phyloP scores from a whole-genome alignment of 2,888 invertebrate genomes.

The Smittia aterrima region DNA sequence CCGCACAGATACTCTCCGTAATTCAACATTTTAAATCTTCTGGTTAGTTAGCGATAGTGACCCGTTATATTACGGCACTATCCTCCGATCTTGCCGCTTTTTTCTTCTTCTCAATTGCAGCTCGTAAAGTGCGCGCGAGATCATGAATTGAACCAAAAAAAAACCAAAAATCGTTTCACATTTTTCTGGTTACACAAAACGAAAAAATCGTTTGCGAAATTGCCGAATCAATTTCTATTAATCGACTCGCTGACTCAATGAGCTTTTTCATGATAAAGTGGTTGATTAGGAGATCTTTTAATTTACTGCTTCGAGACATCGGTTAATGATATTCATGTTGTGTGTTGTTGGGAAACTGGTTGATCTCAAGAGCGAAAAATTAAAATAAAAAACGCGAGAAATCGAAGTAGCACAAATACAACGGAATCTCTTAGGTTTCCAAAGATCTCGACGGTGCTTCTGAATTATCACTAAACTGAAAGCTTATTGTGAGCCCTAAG shows the following conservation, averaged over 20 bases:
- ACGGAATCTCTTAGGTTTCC: slow-evolving; percentile 13
- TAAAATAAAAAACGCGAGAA: not conserved
- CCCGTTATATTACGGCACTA: slow-evolving; percentile 39
- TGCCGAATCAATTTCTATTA: not conserved
- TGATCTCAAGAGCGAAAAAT: not conserved
- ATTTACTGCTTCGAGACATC: not conserved
- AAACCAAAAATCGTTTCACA: slow-evolving; percentile 3
- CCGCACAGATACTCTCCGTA: slow-evolving; percentile 9
- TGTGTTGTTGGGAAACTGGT: not conserved
- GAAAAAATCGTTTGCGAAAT: not conserved
- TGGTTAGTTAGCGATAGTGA: slow-evolving; percentile 23
- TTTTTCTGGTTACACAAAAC: not conserved
- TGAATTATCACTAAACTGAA: not conserved
- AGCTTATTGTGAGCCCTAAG: not conserved
- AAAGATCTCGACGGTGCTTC: not conserved
- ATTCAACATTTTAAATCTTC: slow-evolving; percentile 6
- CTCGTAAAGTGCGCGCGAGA: slow-evolving; percentile 2
- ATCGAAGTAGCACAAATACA: slow-evolving; percentile 22
- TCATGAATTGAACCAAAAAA: slow-evolving; percentile 16
- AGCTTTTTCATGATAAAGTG: too few species aligned
- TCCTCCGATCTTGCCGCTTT: not conserved
- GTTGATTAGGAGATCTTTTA: too few species aligned
- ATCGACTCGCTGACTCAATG: not conserved
- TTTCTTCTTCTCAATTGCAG: not conserved
- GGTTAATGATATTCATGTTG: not conserved